phyloP scores from a whole-genome alignment of 2,888 invertebrate species.

The Catocala nupta region DNA sequence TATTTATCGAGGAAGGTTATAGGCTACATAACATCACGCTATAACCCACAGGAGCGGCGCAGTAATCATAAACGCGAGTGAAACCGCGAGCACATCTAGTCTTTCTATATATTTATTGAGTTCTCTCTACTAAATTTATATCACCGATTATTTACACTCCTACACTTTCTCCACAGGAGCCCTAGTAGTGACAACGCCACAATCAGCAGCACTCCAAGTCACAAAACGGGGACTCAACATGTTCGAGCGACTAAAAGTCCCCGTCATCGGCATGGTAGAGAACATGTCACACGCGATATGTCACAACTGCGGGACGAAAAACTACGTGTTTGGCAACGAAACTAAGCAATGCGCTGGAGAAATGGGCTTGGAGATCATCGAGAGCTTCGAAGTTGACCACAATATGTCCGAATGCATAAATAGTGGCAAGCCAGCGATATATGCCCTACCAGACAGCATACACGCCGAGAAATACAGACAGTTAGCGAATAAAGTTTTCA shows the following conservation, averaged over 20 bases:
- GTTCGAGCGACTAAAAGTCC: slow-evolving; percentile 94
- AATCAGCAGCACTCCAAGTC: slow-evolving; percentile 95
- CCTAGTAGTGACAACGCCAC: slow-evolving; percentile 97
- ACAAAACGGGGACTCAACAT: slow-evolving; percentile 95
- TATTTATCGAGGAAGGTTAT: too few relatives aligned
- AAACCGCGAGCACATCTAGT: too few relatives aligned
- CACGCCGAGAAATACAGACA: slow-evolving; percentile 82
- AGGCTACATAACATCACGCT: too few relatives aligned
- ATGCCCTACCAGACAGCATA: slow-evolving; percentile 88
- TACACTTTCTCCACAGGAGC: slow-evolving; percentile 87
- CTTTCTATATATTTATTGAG: too few relatives aligned
- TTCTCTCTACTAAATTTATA: neutral
- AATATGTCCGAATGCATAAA: slow-evolving; percentile 91
- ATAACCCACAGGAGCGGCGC: too few relatives aligned
- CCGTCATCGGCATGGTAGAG: slow-evolving; percentile 95
- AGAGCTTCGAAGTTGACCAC: slow-evolving; percentile 91
- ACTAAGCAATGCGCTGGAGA: slow-evolving; percentile 88
- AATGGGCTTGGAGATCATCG: slow-evolving; percentile 89
- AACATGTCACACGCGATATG: slow-evolving; percentile 96
- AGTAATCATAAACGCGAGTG: too few relatives aligned
- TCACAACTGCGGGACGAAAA: slow-evolving; percentile 91
- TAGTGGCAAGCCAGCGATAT: slow-evolving; percentile 91
- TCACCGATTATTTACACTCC: neutral
- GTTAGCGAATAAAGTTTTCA: slow-evolving; percentile 80
- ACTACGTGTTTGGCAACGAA: slow-evolving; percentile 91